Evolutionary conservation across 1,140 invertebrate species (phyloP), one percentile per base, ranked within the genome.

Genomic region (Heliconius congener): DNA sequence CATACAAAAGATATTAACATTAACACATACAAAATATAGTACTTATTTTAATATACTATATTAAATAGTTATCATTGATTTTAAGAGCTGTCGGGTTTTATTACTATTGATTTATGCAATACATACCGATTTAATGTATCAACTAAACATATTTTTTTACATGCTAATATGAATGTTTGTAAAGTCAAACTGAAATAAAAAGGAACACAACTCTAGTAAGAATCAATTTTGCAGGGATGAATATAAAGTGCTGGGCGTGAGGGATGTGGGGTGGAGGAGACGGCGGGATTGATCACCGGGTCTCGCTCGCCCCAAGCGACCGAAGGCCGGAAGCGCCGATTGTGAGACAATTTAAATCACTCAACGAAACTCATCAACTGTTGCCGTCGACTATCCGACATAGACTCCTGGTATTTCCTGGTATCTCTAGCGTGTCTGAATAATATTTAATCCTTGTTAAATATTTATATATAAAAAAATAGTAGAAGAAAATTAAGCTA

Each of bases 291-390:
- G 77, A 83, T 78, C 82, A 80, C 73, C 78, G 81, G 78, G 83
- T 81, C 82, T 79, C 80, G 81, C 74, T 82, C 80, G 82, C 88
- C 81, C 87, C 88, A 85, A 86, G 80, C 78, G 85, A 85, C 83
- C 87, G 78, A 77, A 84, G 81, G 74, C 85, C 90, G 92, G 92
- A 93, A 90, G 85, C 82, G 71, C 66, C 85, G 87, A 92, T 91
- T 93, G 91, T 88, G 88, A 90, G 89, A 92, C 92, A 93, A 93
- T 93, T 93, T 92, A 89, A 91, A 91, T 90, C 88, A 86, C 76
- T 91, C 86, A 82, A 83, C 71, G 83, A 82, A 80, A 87, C 83
- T 84, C 85, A 87, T 87, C 86, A 84, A 71, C 84, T 84, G 89
- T 92, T 92, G 87, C 90, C 84, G 88, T 82, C 85, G 83, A 86